Evolutionary conservation across 2,113 vertebrate species (phyloP).

Genomic region (Sialia sialis): DNA sequence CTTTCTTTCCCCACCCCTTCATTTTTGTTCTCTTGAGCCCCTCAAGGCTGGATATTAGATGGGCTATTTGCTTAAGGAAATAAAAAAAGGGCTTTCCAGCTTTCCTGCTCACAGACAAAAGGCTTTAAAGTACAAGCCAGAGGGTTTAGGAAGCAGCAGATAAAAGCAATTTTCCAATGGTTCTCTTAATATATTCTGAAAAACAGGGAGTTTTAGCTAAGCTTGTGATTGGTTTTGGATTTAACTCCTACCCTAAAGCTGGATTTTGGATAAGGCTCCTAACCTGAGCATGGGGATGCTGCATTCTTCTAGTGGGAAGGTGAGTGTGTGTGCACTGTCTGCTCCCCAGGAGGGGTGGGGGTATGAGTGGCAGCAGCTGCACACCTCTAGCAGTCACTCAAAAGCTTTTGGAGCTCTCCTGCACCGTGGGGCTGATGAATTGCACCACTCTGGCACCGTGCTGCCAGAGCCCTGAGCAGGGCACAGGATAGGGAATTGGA

Average conservation of each 20-base stretch:
- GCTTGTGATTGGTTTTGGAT: background rate
- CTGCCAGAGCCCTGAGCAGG: background rate
- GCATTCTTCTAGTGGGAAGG: background rate
- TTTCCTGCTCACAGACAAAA: conserved; percentile 30
- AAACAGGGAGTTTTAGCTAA: background rate
- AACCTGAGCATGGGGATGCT: background rate
- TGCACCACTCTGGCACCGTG: accelerated
- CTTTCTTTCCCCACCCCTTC: background rate
- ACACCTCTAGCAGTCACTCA: background rate
- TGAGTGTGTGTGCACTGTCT: background rate
- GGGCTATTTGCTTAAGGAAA: conserved; percentile 47
- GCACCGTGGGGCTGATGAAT: accelerated
- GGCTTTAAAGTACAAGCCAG: conserved; percentile 11
- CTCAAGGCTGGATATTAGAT: background rate
- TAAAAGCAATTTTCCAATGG: conserved; percentile 28
- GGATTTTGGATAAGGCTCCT: background rate
- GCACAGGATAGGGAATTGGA: background rate
- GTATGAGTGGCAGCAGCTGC: background rate
- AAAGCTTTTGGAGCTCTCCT: background rate
- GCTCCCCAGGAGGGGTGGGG: background rate
- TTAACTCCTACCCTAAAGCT: background rate
- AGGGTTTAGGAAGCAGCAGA: conserved; percentile 3
- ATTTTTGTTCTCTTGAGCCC: background rate
- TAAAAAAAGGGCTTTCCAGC: conserved; percentile 18
- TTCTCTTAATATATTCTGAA: conserved; percentile 15